These are phyloP conservation scores for Urocynchramus pylzowi DNA, from an alignment of 2,113 vertebrate genomes.

Conservation along the genomic window DNA sequence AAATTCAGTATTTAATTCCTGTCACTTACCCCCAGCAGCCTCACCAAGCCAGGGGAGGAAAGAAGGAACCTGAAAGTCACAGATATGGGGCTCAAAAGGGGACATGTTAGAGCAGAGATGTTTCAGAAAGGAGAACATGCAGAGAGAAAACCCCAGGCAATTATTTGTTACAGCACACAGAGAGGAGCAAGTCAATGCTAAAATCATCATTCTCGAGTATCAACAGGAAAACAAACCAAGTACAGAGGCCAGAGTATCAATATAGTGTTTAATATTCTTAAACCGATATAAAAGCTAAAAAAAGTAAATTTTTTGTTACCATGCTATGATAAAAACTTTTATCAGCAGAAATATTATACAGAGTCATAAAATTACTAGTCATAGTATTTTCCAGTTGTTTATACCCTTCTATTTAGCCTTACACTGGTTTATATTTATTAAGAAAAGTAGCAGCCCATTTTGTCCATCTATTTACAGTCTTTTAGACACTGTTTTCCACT, in stretches of 20 bases:
- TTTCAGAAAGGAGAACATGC: neutral
- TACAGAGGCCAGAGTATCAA: neutral
- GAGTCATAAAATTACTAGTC: neutral
- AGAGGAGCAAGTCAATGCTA: neutral
- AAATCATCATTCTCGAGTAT: fast-evolving
- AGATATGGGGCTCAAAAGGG: neutral
- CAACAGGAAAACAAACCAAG: neutral
- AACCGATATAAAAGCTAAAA: neutral
- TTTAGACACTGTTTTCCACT: neutral
- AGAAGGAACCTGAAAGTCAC: neutral
- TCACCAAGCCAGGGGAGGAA: neutral
- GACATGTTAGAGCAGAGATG: neutral
- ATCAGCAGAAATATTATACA: neutral
- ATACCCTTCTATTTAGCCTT: neutral
- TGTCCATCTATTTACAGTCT: neutral
- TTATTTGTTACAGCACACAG: neutral
- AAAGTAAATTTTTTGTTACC: neutral
- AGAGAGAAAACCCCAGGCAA: neutral
- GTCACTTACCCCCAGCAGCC: neutral
- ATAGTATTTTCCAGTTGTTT: neutral
- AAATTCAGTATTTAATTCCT: neutral
- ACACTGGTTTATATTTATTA: neutral
- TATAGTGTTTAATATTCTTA: constrained; percentile 42
- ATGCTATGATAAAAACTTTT: neutral
- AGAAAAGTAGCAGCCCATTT: neutral